Evolutionary conservation across 2,113 vertebrate species (phyloP).

Genomic region (Turnix velox): DNA sequence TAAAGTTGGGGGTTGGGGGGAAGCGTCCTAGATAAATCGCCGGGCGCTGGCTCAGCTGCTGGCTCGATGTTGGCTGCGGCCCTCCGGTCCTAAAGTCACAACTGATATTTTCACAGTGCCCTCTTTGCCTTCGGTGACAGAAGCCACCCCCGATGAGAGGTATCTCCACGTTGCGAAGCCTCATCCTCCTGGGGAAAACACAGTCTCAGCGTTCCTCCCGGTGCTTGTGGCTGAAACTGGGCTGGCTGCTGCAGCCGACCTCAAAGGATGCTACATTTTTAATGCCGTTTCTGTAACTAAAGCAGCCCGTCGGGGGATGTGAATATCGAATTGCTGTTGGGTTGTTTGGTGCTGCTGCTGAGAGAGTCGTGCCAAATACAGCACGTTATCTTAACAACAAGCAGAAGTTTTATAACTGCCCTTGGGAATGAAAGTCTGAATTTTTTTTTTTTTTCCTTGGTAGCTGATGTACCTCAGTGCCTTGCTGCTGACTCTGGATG

Average conservation of each 20-base stretch:
- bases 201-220: neutral
- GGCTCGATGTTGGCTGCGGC: neutral
- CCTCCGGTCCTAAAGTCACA: neutral
- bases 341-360: slow-evolving; percentile 20
- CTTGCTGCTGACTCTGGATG: neutral
- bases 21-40: neutral
- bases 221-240: neutral
- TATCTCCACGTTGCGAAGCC: neutral
- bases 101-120: neutral
- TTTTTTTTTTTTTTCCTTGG: no score
- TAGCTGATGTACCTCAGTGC: neutral
- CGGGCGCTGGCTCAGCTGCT: neutral
- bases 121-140: slow-evolving; percentile 21
- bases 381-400: neutral
- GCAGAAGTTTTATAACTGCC: neutral
- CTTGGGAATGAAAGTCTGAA: neutral
- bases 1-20: neutral
- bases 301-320: neutral
- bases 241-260: neutral
- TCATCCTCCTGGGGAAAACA: neutral
- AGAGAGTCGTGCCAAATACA: neutral
- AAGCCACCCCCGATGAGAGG: neutral
- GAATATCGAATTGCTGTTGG: neutral
- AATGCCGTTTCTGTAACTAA: slow-evolving; percentile 28
- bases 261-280: slow-evolving; percentile 7